These are phyloP conservation scores for Puffinus mauretanicus DNA, from an alignment of 2,113 vertebrate species.

Conservation along the genomic window DNA sequence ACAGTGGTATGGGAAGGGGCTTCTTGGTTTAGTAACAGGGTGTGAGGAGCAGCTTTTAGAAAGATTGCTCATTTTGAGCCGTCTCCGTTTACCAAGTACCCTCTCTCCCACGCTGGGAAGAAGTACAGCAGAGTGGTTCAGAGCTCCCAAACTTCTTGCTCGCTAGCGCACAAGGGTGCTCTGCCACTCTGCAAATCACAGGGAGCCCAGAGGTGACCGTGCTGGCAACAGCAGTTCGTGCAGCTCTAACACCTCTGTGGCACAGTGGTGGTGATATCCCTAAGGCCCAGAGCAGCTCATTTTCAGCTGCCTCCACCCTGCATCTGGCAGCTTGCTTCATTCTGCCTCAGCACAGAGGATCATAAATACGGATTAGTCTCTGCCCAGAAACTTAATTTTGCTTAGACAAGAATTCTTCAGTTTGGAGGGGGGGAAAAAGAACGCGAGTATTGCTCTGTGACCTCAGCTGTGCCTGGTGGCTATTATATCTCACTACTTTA, in stretches of 20 bases:
- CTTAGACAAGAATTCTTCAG: not conserved
- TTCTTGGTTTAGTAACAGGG: not conserved
- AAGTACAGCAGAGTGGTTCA: not conserved
- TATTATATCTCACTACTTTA: not conserved
- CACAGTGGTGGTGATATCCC: not conserved
- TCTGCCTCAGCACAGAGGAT: not conserved
- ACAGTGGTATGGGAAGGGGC: not conserved
- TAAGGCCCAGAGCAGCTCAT: not conserved
- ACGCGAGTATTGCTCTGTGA: not conserved
- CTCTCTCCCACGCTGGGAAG: not conserved
- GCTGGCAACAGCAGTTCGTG: not conserved
- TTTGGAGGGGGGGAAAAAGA: not conserved
- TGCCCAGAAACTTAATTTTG: not conserved
- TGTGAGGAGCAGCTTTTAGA: not conserved
- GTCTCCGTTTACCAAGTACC: fast-evolving
- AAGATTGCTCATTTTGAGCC: not conserved
- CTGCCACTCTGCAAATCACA: not conserved
- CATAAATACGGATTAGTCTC: not conserved
- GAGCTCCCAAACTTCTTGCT: not conserved
- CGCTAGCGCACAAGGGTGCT: not conserved
- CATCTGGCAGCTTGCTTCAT: not conserved
- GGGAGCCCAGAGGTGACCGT: not conserved
- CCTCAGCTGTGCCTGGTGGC: not conserved
- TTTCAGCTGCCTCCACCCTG: not conserved
- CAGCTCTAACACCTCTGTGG: not conserved